Percentiles rank a stretch among this genome's conserved stretches.
Evolutionary conservation across 1,140 invertebrate genomes (phyloP).

Genomic region (Aphis craccivora): DNA sequence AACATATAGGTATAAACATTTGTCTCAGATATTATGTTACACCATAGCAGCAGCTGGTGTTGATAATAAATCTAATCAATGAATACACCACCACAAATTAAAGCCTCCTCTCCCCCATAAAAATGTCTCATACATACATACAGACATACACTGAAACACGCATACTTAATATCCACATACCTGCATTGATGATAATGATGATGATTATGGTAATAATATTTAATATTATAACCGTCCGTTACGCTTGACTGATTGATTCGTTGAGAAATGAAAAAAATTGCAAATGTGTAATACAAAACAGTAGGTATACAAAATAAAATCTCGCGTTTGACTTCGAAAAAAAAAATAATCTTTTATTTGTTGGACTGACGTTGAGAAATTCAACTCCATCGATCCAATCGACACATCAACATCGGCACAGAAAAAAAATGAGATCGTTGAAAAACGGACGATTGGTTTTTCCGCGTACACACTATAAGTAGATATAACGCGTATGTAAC

Average conservation of each 20-base stretch:
- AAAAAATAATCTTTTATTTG: background rate
- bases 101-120: too few species aligned
- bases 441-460: conserved; percentile 1
- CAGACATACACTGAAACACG: too few species aligned
- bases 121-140: too few species aligned
- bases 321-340: background rate
- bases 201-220: background rate
- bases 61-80: too few species aligned
- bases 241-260: background rate
- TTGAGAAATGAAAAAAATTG: background rate
- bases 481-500: background rate
- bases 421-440: background rate
- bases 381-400: too few species aligned
- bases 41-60: too few species aligned
- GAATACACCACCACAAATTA: too few species aligned
- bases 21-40: too few species aligned
- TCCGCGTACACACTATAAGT: background rate
- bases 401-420: background rate
- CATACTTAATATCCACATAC: too few species aligned
- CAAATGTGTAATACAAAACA: background rate
- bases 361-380: background rate
- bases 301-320: background rate
- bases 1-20: too few species aligned
- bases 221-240: background rate
- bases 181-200: too few species aligned